phyloP scores from a whole-genome alignment of 1,140 invertebrate genomes.

The Acyrthosiphon pisum region DNA sequence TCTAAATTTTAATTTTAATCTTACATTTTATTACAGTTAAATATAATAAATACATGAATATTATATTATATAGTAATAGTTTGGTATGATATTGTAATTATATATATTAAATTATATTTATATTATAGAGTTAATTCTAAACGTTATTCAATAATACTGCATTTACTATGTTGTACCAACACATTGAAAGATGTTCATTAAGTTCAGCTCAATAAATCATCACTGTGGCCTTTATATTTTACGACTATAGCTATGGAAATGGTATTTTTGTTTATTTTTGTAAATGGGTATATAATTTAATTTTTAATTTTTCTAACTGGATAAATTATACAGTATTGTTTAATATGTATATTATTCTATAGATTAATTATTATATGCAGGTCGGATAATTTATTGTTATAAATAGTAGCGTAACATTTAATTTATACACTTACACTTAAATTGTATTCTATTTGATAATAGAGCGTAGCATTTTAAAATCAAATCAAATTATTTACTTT shows the following conservation, averaged over 20 bases:
- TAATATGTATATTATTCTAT: neutral
- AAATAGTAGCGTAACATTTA: neutral
- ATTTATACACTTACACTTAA: neutral
- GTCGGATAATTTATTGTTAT: neutral
- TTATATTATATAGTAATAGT: too few species aligned
- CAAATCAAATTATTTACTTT: neutral
- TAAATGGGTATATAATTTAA: neutral
- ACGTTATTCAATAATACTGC: neutral
- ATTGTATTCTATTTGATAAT: neutral
- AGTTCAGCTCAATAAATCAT: neutral
- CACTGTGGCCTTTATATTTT: neutral
- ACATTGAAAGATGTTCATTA: neutral
- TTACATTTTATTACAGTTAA: neutral
- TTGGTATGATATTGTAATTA: neutral
- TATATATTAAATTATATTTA: neutral
- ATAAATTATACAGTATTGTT: too few species aligned
- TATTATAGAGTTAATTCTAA: rapidly evolving
- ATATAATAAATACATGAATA: neutral
- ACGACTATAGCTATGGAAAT: neutral
- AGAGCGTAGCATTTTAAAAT: neutral
- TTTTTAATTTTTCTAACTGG: neutral
- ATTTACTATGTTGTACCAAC: neutral
- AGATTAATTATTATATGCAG: neutral
- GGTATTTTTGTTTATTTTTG: neutral
- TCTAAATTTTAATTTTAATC: neutral